Base-by-base conservation (phyloP, 2,113 vertebrate genomes). In the Sus scrofa region DNA sequence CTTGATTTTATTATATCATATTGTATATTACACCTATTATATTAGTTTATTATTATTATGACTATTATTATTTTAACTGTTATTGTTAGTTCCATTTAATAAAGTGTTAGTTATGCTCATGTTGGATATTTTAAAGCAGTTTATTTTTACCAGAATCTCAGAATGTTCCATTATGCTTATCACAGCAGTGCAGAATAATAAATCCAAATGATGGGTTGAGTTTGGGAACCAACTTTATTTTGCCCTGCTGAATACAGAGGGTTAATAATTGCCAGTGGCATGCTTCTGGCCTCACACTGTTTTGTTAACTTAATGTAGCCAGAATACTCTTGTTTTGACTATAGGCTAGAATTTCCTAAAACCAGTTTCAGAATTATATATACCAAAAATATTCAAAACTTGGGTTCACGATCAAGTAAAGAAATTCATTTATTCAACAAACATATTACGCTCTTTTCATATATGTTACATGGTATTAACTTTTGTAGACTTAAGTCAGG, bases 351-450 rank as follows among this genome's bases (percentile, higher is more conserved):
- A 70, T 56, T 87, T 52, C 50, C 44, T 93, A 82, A 93, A 62
- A 65, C 30, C 32, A 86, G 58, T 79, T 92, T 68, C 86, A 70
- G 11, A 83, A 37, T 62, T 60, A 9, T 34, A 81, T 88, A 88
- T 89, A 88, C 27, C 34, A 88, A 95, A 87, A 8, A 58, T 75
- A 75, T 71, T 65, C 6, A 91, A 85, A 91, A 20, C 75, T 37
- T 1, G 2, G n/a, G 6, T 26, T 75, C 3, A 81, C 2, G 6
- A 39, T 92, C 85, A 85, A 58, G 26, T 52, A 74, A n/a, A 84
- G 52, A 89, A 65, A 79, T 16, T 30, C 0, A 18, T 74, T 86
- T 56, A 56, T 58, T 91, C 30, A 85, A 30, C 13, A 92, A 63
- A 68, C 2, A n/a, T 34, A 84, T 10, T 22, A 60, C 62, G 14